Conservation (phyloP, 1,140 invertebrate species). For the Lamellibrachia luymesi region DNA sequence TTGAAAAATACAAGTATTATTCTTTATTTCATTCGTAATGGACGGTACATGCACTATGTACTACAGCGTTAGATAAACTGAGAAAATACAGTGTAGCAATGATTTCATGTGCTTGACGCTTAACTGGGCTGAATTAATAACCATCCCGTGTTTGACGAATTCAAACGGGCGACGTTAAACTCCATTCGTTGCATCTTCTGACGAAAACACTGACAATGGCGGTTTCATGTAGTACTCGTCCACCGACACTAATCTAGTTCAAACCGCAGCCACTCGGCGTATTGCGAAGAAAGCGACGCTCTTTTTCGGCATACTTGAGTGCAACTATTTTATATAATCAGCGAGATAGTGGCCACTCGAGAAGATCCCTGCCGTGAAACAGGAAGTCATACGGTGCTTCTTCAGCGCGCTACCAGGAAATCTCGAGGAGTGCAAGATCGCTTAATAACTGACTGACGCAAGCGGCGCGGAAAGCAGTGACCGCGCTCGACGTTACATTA, state of each 20-base stretch:
- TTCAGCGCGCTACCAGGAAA: not conserved
- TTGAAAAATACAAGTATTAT: too few relatives aligned
- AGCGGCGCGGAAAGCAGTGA: not conserved
- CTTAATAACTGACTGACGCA: not conserved
- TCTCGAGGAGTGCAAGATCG: not conserved
- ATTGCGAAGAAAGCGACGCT: not conserved
- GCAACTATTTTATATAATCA: not conserved
- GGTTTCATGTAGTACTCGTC: not conserved
- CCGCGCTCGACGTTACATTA: not conserved
- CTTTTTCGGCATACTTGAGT: not conserved
- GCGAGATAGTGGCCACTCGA: not conserved
- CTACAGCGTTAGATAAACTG: too few relatives aligned
- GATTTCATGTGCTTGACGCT: too few relatives aligned
- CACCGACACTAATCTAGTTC: not conserved
- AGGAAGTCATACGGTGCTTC: not conserved
- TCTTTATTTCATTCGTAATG: too few relatives aligned
- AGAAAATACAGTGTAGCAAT: too few relatives aligned
- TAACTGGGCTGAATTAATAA: not conserved
- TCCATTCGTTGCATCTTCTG: not conserved
- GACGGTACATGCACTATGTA: too few relatives aligned
- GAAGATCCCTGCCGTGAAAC: not conserved
- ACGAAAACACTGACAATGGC: not conserved
- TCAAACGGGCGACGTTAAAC: not conserved
- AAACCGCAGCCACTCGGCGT: not conserved
- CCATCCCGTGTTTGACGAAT: not conserved